phyloP scores from a whole-genome alignment of 2,888 invertebrate genomes.

The Punctoribates punctum region DNA sequence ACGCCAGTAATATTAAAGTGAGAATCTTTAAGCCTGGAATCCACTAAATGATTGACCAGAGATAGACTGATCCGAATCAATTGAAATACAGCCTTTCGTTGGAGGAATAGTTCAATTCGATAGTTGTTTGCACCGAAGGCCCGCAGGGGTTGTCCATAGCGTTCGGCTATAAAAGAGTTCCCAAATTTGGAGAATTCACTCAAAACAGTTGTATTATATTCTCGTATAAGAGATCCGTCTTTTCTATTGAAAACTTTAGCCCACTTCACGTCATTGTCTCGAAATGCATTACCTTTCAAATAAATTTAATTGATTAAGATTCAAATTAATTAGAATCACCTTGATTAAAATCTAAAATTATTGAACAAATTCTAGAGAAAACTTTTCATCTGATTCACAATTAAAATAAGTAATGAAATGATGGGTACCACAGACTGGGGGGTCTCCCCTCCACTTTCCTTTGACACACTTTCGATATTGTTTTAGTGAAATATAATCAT shows the following conservation, averaged over 20 bases:
- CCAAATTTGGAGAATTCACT: conserved; percentile 30
- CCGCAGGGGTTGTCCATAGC: conserved; percentile 23
- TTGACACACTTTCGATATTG: conserved; percentile 39
- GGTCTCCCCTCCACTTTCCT: conserved; percentile 28
- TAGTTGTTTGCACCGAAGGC: conserved; percentile 11
- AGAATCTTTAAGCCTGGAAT: neutral
- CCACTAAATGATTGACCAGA: conserved; percentile 30
- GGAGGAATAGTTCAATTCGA: conserved; percentile 17
- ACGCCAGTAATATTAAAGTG: conserved; percentile 18
- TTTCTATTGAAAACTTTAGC: conserved; percentile 8
- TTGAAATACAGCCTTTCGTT: conserved; percentile 14
- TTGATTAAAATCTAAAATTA: too few relatives aligned
- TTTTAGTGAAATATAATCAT: conserved; percentile 40
- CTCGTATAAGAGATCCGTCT: neutral
- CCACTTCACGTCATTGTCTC: conserved; percentile 18
- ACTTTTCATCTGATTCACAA: too few relatives aligned
- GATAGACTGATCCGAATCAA: conserved; percentile 40
- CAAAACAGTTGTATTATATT: conserved; percentile 24
- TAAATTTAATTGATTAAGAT: too few relatives aligned
- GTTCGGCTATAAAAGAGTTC: conserved; percentile 40
- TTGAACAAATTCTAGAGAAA: conserved; percentile 3
- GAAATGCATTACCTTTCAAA: conserved; percentile 27
- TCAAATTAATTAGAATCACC: too few relatives aligned
- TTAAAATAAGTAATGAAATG: neutral
- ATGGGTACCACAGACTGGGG: conserved; percentile 32